These are phyloP conservation scores for Epistrophe grossulariae DNA, from an alignment of 2,888 invertebrate genomes.

Conservation along the genomic window DNA sequence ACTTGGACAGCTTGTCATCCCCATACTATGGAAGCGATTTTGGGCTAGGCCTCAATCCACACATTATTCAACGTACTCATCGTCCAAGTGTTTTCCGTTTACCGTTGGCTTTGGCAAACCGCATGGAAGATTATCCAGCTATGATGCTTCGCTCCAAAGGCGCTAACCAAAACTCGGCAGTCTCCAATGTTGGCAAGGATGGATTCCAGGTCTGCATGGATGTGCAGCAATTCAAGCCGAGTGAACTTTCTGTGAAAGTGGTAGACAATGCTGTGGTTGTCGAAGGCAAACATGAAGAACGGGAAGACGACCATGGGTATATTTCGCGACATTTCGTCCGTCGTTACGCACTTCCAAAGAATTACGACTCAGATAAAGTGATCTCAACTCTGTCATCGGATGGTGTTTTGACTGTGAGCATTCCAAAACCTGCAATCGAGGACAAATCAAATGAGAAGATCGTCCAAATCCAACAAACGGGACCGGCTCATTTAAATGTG, in stretches of 20 bases:
- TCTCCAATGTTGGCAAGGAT: slow-evolving; percentile 84
- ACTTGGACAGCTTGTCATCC: slow-evolving; percentile 78
- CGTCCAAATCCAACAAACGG: slow-evolving; percentile 86
- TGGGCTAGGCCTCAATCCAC: slow-evolving; percentile 81
- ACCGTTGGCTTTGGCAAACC: slow-evolving; percentile 79
- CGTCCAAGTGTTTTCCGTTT: slow-evolving; percentile 75
- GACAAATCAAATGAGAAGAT: slow-evolving; percentile 83
- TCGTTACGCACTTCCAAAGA: slow-evolving; percentile 87
- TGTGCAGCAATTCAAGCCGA: slow-evolving; percentile 89
- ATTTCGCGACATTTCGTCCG: slow-evolving; percentile 92
- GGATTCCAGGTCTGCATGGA: slow-evolving; percentile 89
- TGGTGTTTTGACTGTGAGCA: slow-evolving; percentile 90
- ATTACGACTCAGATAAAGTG: slow-evolving; percentile 88
- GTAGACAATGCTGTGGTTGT: slow-evolving; percentile 86
- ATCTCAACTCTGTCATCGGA: slow-evolving; percentile 91
- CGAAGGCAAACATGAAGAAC: slow-evolving; percentile 90
- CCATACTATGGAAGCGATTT: slow-evolving; percentile 78
- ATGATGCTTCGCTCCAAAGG: slow-evolving; percentile 77
- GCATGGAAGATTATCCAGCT: slow-evolving; percentile 79
- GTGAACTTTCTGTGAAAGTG: slow-evolving; percentile 89
- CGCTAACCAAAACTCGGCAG: slow-evolving; percentile 73
- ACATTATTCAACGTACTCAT: slow-evolving; percentile 79
- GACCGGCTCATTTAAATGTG: slow-evolving; percentile 81
- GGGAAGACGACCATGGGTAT: slow-evolving; percentile 89
- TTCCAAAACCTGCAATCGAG: slow-evolving; percentile 84